Percentiles rank a stretch among this genome's conserved stretches.
Evolutionary conservation across 2,888 invertebrate species (phyloP).

Genomic region (Thecophora atra): DNA sequence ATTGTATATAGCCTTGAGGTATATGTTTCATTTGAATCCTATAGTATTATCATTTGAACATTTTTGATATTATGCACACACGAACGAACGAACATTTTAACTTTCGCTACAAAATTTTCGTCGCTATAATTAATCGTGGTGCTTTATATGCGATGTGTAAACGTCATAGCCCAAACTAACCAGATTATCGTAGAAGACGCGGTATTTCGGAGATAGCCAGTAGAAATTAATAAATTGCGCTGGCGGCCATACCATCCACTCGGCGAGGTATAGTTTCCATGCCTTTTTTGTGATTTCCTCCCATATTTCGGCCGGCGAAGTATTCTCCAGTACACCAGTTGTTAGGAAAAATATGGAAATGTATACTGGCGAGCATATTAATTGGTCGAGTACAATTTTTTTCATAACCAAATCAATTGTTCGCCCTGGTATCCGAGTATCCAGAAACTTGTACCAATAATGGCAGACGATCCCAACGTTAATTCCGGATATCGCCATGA

Average conservation of each 20-base stretch:
- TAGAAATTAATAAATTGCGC: slow-evolving; percentile 94
- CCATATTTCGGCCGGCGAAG: slow-evolving; percentile 71
- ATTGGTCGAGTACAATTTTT: slow-evolving; percentile 84
- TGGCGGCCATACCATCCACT: slow-evolving; percentile 93
- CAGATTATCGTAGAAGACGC: slow-evolving; percentile 87
- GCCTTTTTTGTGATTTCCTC: slow-evolving; percentile 79
- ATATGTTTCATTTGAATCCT: not conserved
- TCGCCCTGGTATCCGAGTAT: slow-evolving; percentile 76
- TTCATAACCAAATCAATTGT: slow-evolving; percentile 73
- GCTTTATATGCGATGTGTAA: slow-evolving; percentile 83
- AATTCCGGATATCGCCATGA: slow-evolving; percentile 82
- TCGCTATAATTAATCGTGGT: slow-evolving; percentile 57
- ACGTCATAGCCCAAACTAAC: slow-evolving; percentile 88
- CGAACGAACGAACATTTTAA: not conserved
- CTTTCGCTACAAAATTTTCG: not conserved
- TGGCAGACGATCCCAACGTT: slow-evolving; percentile 84
- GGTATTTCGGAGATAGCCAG: slow-evolving; percentile 80
- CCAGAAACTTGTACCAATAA: slow-evolving; percentile 85
- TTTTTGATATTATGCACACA: no score
- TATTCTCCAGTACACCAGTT: slow-evolving; percentile 76
- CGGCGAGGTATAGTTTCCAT: slow-evolving; percentile 81
- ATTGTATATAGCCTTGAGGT: slow-evolving; percentile 10
- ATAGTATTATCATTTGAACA: no score
- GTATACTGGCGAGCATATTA: slow-evolving; percentile 83
- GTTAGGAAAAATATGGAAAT: slow-evolving; percentile 82